These are phyloP conservation scores for Hyaena hyaena DNA, from an alignment of 2,113 vertebrate genomes.

Conservation along the genomic window DNA sequence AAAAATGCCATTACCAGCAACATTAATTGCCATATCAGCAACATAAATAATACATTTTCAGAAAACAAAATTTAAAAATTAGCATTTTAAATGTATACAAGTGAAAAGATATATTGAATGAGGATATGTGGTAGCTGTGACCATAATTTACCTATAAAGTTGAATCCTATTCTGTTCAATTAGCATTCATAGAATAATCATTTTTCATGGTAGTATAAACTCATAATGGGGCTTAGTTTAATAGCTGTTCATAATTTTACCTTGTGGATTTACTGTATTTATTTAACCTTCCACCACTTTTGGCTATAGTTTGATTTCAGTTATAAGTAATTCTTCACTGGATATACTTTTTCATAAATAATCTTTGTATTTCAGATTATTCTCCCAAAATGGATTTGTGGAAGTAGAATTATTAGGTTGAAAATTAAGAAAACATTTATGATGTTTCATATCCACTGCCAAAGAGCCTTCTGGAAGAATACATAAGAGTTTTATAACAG, in stretches of 20 bases:
- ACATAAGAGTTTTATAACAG: slow-evolving; percentile 2
- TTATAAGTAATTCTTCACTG: neutral
- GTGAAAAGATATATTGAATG: neutral
- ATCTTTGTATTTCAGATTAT: slow-evolving; percentile 7
- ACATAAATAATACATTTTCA: neutral
- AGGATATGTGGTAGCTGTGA: neutral
- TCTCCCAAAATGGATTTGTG: neutral
- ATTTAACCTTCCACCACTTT: neutral
- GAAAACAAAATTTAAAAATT: neutral
- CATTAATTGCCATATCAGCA: neutral
- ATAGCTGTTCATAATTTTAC: neutral
- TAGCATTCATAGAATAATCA: neutral
- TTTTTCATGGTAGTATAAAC: slow-evolving; percentile 4
- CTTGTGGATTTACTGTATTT: slow-evolving; percentile 24
- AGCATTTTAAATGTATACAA: neutral
- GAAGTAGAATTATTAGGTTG: neutral
- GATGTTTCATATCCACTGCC: neutral
- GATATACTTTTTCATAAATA: neutral
- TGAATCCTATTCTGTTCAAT: neutral
- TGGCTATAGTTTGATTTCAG: neutral
- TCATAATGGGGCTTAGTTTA: neutral
- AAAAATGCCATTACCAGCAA: neutral
- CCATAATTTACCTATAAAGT: neutral
- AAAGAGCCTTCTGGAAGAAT: neutral
- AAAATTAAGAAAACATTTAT: slow-evolving; percentile 26